Base-by-base conservation (phyloP, 2,113 vertebrate genomes). In the Xenopus laevis region DNA sequence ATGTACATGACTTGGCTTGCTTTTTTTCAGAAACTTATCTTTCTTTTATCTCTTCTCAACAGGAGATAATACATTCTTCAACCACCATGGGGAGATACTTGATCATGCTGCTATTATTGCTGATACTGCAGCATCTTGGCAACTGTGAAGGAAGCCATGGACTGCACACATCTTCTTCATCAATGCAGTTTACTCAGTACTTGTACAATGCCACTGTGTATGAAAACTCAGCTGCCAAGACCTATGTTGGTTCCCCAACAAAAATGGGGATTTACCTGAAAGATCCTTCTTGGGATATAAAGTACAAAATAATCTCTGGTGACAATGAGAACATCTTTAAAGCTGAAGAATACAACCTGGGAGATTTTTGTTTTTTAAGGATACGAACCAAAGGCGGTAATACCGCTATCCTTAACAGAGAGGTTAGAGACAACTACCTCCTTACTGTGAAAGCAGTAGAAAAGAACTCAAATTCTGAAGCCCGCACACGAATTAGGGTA, bases 331-430 rank as follows among this genome's bases (percentile, higher is more conserved):
- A 97, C 85, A 85, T 99, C 47, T 99, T 99, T 85, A 99, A 99
- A 93, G 97, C 97, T 4, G 97, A 99, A 84, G 97, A 99, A 72
- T 89, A 95, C 52, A 60, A 93, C 78, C 81, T 98, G 81, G 97
- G 97, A 80, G 93, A 99, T 86, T 98, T 99, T 82, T 97, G 94
- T 83, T 99, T 98, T 87, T 87, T 99, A 87, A 90, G 97, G 78
- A 94, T 99, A 93, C 87, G 97, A 90, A 99, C 97, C 91, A 99
- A 98, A 92, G 97, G 97, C 86, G 97, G 97, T 82, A 98, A 97
- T 82, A 95, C 95, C 63, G 94, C 95, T 83, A 97, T 97, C 82
- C 94, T 99, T 60, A 99, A 99, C 71, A 88, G 97, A 79, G 97
- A 99, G 83, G 97, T 99, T 44, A 95, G 89, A 89, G 97, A 99